Evolutionary conservation across 2,888 invertebrate genomes (phyloP).

Genomic region (Tetranychus truncatus): DNA sequence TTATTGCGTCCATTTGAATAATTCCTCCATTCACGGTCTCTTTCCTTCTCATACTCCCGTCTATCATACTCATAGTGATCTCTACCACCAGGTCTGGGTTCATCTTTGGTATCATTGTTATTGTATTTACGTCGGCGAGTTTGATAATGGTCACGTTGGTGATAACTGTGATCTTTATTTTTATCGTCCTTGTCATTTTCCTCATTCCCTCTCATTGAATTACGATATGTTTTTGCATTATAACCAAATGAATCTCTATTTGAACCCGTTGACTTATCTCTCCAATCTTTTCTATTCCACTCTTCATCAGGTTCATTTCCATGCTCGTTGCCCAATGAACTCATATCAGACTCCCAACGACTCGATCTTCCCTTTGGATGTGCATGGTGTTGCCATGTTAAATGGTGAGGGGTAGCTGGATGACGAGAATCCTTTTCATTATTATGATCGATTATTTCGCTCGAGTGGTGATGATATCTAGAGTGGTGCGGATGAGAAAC

Average conservation of each 20-base stretch:
- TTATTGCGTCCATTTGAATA: background rate
- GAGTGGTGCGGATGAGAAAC: background rate
- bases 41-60: background rate
- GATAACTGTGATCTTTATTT: background rate
- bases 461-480: background rate
- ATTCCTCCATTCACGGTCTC: conserved; percentile 6
- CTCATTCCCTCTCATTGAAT: background rate
- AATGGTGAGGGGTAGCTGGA: background rate
- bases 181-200: background rate
- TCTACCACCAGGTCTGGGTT: background rate
- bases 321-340: background rate
- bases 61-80: background rate
- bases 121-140: background rate
- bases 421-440: background rate
- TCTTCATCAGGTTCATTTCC: conserved; percentile 4
- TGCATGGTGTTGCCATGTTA: background rate
- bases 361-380: background rate
- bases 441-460: background rate
- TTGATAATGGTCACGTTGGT: background rate
- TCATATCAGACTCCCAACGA: background rate
- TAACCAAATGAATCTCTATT: background rate
- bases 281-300: background rate
- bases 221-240: background rate
- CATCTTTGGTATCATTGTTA: background rate
- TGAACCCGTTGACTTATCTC: background rate